phyloP scores from a whole-genome alignment of 2,797 vertebrate species.

The Okamejei kenojei region DNA sequence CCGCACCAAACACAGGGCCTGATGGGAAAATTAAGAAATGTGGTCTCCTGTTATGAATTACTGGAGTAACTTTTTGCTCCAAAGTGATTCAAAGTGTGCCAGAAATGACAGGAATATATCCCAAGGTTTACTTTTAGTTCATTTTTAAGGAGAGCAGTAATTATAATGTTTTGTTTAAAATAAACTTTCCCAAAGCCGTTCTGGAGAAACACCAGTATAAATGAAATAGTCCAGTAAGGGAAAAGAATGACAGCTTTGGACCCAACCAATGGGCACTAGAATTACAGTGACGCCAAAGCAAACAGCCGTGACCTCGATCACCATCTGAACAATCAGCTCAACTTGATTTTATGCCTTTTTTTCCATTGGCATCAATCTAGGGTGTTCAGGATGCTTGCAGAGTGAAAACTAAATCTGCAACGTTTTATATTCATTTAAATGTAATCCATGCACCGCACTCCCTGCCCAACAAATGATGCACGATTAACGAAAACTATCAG shows the following conservation, averaged over 20 bases:
- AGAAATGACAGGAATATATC: conserved; percentile 29
- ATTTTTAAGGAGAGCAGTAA: not conserved
- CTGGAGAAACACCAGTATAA: conserved; percentile 30
- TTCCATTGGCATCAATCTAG: not conserved
- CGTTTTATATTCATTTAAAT: conserved; percentile 14
- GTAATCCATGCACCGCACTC: not conserved
- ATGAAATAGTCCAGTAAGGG: conserved; percentile 31
- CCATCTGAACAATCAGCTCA: not conserved
- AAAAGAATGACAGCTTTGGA: conserved; percentile 20
- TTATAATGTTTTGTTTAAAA: conserved; percentile 33
- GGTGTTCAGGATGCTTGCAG: not conserved
- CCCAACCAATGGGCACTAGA: not conserved
- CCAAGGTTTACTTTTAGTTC: not conserved
- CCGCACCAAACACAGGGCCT: not conserved
- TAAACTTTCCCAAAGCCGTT: not conserved
- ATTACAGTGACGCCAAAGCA: not conserved
- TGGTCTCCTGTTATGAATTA: not conserved
- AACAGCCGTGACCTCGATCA: not conserved
- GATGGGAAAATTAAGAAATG: not conserved
- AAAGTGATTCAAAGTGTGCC: not conserved
- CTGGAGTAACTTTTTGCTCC: not conserved
- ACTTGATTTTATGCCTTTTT: not conserved
- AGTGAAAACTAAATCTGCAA: conserved; percentile 1
- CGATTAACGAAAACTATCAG: not conserved
- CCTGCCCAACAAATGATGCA: not conserved